phyloP scores from a whole-genome alignment of 2,113 vertebrate genomes.

The Oncorhynchus masou region DNA sequence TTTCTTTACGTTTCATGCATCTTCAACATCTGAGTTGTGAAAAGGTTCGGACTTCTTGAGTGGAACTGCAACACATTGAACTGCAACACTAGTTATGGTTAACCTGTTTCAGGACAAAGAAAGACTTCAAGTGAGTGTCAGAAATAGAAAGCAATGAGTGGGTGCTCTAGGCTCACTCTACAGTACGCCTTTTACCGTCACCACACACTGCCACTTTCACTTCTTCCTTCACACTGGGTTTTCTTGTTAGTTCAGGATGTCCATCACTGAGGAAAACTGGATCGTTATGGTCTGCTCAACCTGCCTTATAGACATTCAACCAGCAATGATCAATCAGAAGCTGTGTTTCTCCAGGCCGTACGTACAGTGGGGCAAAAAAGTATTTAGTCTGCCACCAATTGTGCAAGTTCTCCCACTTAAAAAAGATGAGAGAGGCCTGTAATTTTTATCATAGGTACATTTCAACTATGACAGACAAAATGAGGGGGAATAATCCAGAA shows the following conservation, averaged over 20 bases:
- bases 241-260: conserved; percentile 15
- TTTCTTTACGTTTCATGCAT: not conserved
- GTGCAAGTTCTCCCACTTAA: too few species aligned
- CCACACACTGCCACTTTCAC: conserved; percentile 50
- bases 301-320: not conserved
- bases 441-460: too few species aligned
- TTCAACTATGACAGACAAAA: too few species aligned
- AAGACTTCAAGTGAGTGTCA: too few species aligned
- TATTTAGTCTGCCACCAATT: too few species aligned
- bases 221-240: conserved; percentile 46
- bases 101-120: not conserved
- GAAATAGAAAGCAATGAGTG: too few species aligned
- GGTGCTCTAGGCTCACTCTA: too few species aligned
- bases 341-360: too few species aligned
- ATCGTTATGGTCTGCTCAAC: not conserved
- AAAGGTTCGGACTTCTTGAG: not conserved
- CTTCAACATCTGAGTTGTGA: not conserved
- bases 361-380: too few species aligned
- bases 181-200: not conserved
- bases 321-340: not conserved
- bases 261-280: not conserved
- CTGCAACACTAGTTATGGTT: not conserved
- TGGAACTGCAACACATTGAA: not conserved
- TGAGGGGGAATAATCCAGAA: too few species aligned
- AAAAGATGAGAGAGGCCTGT: too few species aligned